Conservation (phyloP, 2,797 vertebrate genomes). For the Malacoctenus gilli region DNA sequence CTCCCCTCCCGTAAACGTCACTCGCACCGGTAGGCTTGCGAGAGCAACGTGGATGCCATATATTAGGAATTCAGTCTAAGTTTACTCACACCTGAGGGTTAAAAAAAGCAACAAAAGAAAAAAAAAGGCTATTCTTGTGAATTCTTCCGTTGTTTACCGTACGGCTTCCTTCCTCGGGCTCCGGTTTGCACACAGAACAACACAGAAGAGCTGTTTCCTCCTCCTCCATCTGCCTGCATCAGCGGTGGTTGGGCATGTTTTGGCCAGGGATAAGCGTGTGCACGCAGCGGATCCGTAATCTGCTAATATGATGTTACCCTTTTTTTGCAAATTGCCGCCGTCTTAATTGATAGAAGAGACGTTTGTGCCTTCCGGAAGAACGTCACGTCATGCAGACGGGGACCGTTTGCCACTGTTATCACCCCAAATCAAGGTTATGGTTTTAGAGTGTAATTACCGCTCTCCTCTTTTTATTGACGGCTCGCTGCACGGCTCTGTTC, state of each 20-base stretch:
- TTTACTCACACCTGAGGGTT: constrained; percentile 12
- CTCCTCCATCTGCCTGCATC: constrained; percentile 8
- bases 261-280: constrained; percentile 5
- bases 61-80: constrained; percentile 44
- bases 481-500: constrained; percentile 11
- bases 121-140: constrained; percentile 29
- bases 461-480: constrained; percentile 29
- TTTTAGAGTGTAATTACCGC: constrained; percentile 37
- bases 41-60: constrained; percentile 28
- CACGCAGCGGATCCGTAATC: constrained; percentile 47
- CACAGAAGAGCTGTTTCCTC: constrained; percentile 11
- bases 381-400: constrained; percentile 19
- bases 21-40: constrained; percentile 23
- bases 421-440: constrained; percentile 15
- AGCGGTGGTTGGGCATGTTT: constrained; percentile 18
- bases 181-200: constrained; percentile 35
- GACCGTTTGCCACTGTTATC: background rate
- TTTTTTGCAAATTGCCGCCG: constrained; percentile 52
- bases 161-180: constrained; percentile 30
- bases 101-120: too few species aligned
- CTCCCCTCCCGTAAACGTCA: constrained; percentile 39
- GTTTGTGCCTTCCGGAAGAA: constrained; percentile 16
- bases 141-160: constrained; percentile 39
- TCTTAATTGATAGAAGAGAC: constrained; percentile 44
- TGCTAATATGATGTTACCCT: constrained; percentile 52